Base-by-base conservation (phyloP, 2,113 vertebrate species). In the Prolemur simus region DNA sequence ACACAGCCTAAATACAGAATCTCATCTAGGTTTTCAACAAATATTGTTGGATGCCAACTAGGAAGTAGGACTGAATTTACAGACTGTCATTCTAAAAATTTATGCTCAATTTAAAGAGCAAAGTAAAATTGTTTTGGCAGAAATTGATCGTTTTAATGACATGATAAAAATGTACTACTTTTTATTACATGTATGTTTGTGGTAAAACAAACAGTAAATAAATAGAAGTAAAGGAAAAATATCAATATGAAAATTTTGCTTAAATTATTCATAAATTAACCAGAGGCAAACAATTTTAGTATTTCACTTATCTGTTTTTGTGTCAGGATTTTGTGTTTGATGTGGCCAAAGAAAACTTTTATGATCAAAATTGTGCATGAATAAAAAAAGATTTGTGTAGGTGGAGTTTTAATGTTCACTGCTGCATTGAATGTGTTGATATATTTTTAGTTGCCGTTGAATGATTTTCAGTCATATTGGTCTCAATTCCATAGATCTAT, bases 321-420 rank as follows among this genome's bases (percentile, higher is more conserved):
- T 56, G 49, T 32, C 49, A 11, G 56, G 69, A 84, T 94, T 90
- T 73, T 63, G n/a, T 89, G 32, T 63, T 94, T 91, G 27, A 34
- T 68, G 6, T 76, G 68, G 10, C 29, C 45, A 39, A 14, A 39
- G 87, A 87, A 71, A 89, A 82, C 0, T 18, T 86, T 91, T 86
- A n/a, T 52, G 68, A 32, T 87, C 81, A 92, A 90, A 87, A 92
- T 23, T 58, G 7, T 45, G 45, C 15, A 69, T 17, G 42, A 68
- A 64, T 68, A 74, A 25, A 63, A 73, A 73, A 81, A 78, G 23
- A 69, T 58, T 49, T 47, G 45, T 69, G 8, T 42, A 25, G 52
- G 39, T 29, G 71, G n/a, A 37, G 34, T 68, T 91, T 93, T 64
- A 68, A 47, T 91, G 96, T 68, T 96, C 45, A 97, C 60, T 60